Evolutionary conservation across 2,797 vertebrate genomes (phyloP).

Genomic region (Poecile montanus): DNA sequence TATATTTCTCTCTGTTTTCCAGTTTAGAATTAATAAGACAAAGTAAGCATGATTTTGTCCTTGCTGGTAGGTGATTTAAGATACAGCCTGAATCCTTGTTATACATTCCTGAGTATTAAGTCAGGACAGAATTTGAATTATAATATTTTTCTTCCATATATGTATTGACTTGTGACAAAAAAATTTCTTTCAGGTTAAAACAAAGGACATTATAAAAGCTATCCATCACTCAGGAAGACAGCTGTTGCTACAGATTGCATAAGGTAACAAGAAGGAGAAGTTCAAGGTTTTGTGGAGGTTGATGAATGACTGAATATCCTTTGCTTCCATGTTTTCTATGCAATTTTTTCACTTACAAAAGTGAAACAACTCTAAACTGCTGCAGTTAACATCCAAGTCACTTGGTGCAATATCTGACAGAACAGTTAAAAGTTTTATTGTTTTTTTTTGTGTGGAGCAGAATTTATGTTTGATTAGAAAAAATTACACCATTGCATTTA

Average conservation of each 20-base stretch:
- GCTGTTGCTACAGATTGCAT: background rate
- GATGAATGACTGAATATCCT: background rate
- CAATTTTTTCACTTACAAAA: background rate
- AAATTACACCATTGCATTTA: background rate
- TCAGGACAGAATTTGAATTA: background rate
- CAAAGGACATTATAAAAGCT: background rate
- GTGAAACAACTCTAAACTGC: background rate
- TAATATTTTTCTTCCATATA: background rate
- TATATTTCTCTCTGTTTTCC: background rate
- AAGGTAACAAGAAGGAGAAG: background rate
- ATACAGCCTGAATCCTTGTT: background rate
- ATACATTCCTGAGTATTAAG: background rate
- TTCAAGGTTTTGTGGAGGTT: background rate
- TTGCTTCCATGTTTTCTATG: background rate
- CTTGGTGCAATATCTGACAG: background rate
- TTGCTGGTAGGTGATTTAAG: background rate
- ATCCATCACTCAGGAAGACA: background rate
- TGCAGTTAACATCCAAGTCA: background rate
- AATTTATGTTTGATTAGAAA: background rate
- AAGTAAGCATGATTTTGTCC: background rate
- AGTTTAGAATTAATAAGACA: background rate
- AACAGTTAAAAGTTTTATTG: background rate
- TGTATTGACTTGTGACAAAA: background rate
- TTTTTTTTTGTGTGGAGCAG: constrained; percentile 36
- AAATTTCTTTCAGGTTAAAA: background rate